phyloP scores from a whole-genome alignment of 1,140 invertebrate genomes.

The Caenorhabditis latens region DNA sequence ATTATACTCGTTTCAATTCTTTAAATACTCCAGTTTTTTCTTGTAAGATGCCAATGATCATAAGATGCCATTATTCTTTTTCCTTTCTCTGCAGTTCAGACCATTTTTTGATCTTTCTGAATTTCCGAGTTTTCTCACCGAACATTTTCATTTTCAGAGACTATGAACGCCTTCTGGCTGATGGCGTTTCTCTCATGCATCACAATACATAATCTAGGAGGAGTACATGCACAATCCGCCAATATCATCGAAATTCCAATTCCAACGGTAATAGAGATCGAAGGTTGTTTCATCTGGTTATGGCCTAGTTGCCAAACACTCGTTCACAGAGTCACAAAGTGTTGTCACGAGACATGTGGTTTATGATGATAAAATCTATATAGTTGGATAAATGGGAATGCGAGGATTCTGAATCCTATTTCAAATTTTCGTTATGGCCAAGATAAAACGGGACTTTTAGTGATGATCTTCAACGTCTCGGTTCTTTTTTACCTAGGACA shows the following conservation, averaged over 20 bases:
- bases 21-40: neutral
- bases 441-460: no score
- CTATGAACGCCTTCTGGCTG: conserved; percentile 22
- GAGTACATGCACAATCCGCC: neutral
- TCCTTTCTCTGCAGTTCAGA: neutral
- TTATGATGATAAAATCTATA: no score
- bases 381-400: no score
- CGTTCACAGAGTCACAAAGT: no score
- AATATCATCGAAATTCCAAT: conserved; percentile 33
- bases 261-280: neutral
- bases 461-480: no score
- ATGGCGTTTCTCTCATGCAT: neutral
- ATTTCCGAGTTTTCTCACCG: neutral
- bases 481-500: no score
- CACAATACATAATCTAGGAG: neutral
- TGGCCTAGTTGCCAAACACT: no score
- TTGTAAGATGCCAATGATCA: no score
- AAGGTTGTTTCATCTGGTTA: neutral
- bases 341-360: no score
- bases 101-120: no score
- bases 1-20: neutral
- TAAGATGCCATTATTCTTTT: neutral
- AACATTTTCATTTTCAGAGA: neutral
- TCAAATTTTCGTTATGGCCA: no score
- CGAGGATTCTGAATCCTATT: no score